Base-by-base conservation (phyloP, 2,888 invertebrate species). In the Argyra leucocephala region DNA sequence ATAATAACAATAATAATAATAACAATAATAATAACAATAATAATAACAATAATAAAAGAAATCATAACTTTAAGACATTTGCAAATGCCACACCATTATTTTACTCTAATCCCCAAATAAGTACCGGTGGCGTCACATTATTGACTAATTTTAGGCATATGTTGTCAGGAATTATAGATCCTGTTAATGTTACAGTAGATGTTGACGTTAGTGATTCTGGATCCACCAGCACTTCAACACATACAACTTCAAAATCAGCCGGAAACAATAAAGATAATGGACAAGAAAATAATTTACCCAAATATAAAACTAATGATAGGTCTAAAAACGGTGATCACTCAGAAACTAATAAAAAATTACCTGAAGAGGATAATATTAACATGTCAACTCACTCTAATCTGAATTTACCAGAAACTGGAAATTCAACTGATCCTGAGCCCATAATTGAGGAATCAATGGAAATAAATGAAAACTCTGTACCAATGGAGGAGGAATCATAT, bases 61-160 rank as follows among this genome's bases (percentile, higher is more conserved):
- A 61, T 36, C n/a, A 61, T 22, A 22, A 61, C 1, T 63, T 68
- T 18, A 57, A 63, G 48, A 21, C 3, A 7, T 23, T 21, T 15
- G 21, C 26, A 18, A 21, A 15, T 21, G n/a, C 18, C 23, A 57
- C 61, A 18, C 7, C 3, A 23, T 31, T 5, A 10, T 31, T 2
- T 23, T 23, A 59, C 15, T 23, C 21, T 21, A 74, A 76, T 68
- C 78, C 77, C 0, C 71, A 75, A 12, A 76, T 74, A 63, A 74
- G 78, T 73, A 74, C 74, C 23, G 75, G 76, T 15, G 78, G 79
- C 24, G 76, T 78, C 63, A 74, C 79, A 65, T 75, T 79, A 62
- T 69, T 79, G 22, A 79, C 75, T 62, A 78, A 78, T 66, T 78
- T 78, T 48, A 76, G 76, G 62, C 76, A 78, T 69, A 76, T 79